phyloP scores from a whole-genome alignment of 2,888 invertebrate species.

The Campoletis raptor region DNA sequence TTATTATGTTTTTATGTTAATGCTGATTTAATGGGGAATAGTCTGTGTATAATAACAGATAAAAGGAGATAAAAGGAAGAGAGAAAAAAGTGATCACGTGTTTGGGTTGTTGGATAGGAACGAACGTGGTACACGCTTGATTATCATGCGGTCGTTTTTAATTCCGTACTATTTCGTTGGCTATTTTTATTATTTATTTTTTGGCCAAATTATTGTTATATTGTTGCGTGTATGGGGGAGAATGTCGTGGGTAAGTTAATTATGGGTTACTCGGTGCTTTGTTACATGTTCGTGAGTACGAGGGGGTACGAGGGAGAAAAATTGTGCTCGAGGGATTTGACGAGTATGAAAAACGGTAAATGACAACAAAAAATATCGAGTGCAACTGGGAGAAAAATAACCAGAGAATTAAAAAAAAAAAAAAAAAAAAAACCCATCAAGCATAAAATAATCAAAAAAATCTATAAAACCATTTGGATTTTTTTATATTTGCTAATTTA shows the following conservation, averaged over 20 bases:
- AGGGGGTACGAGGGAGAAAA: slow-evolving; percentile 8
- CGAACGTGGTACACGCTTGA: slow-evolving; percentile 46
- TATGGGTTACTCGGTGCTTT: slow-evolving; percentile 63
- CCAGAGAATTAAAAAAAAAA: slow-evolving; percentile 23
- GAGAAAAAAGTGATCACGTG: background rate
- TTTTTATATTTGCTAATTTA: background rate
- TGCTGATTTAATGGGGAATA: background rate
- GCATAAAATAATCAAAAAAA: background rate
- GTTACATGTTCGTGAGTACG: slow-evolving; percentile 36
- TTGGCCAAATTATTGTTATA: slow-evolving; percentile 37
- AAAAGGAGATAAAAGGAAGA: slow-evolving; percentile 9
- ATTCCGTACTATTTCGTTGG: slow-evolving; percentile 43
- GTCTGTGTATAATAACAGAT: background rate
- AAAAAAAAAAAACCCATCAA: slow-evolving; percentile 8
- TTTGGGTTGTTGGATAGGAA: slow-evolving; percentile 1
- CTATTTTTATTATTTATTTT: slow-evolving; percentile 19
- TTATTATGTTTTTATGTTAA: background rate
- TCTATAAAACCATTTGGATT: background rate
- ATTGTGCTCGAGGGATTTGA: slow-evolving; percentile 34
- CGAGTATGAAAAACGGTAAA: slow-evolving; percentile 44
- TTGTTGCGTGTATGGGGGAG: background rate
- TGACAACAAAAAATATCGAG: slow-evolving; percentile 21
- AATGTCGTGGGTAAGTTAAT: slow-evolving; percentile 48
- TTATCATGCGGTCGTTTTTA: slow-evolving; percentile 61
- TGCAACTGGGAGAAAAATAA: slow-evolving; percentile 41